Evolutionary conservation across 2,797 vertebrate genomes (phyloP).

Genomic region (Nasua narica): DNA sequence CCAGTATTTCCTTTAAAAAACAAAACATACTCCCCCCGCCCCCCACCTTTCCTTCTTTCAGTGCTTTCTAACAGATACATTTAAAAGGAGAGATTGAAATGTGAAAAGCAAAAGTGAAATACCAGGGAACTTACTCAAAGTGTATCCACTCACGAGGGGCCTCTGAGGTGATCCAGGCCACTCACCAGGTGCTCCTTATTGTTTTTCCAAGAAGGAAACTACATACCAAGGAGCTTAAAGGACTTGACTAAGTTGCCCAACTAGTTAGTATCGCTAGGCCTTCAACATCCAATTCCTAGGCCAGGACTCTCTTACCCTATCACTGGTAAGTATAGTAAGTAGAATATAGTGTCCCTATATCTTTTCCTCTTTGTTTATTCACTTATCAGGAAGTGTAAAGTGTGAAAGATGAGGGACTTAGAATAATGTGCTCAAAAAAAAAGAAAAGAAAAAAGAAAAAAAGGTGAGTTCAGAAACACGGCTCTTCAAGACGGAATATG

Average conservation of each 20-base stretch:
- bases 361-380: background rate
- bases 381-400: background rate
- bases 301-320: background rate
- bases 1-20: background rate
- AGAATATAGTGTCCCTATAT: background rate
- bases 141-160: background rate
- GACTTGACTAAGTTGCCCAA: background rate
- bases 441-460: background rate
- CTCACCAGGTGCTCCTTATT: background rate
- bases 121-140: background rate
- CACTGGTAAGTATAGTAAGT: background rate
- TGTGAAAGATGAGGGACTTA: background rate
- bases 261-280: background rate
- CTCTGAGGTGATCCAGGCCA: background rate
- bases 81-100: background rate
- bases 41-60: background rate
- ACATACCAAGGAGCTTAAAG: background rate
- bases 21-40: background rate
- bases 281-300: background rate
- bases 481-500: background rate
- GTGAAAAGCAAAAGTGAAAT: slow-evolving; percentile 12
- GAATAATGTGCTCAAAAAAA: background rate
- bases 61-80: background rate
- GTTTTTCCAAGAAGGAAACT: background rate
- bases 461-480: background rate